Evolutionary conservation across 2,888 invertebrate genomes (phyloP).

Genomic region (Drosophila koepferae): DNA sequence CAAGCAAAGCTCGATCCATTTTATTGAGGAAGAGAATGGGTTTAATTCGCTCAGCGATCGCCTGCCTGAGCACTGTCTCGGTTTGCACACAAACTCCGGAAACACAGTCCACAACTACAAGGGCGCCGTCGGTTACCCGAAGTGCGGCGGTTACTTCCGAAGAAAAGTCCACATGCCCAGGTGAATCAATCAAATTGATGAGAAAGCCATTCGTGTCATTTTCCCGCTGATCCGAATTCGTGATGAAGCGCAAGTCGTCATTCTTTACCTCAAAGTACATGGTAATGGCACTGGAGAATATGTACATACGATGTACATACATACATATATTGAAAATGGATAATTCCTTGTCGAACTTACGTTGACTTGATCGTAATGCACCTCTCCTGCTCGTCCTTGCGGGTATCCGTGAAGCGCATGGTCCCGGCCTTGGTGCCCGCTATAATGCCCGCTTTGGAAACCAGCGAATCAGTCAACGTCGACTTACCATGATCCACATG

Average conservation of each 20-base stretch:
- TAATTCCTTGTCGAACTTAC: constrained; percentile 40
- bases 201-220: constrained; percentile 97
- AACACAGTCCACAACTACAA: constrained; percentile 99
- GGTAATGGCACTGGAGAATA: constrained; percentile 92
- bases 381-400: constrained; percentile 99
- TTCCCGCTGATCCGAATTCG: constrained; percentile 94
- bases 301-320: background rate
- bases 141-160: constrained; percentile 99
- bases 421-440: constrained; percentile 99
- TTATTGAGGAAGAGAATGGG: constrained; percentile 99
- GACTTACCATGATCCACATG: constrained; percentile 99
- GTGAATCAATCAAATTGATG: constrained; percentile 99
- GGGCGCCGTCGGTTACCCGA: constrained; percentile 99
- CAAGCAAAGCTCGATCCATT: constrained; percentile 99
- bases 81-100: constrained; percentile 99
- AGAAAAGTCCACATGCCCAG: constrained; percentile 99
- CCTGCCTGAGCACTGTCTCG: constrained; percentile 98
- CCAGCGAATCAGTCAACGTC: constrained; percentile 99
- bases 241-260: constrained; percentile 97
- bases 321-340: background rate
- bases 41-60: constrained; percentile 99
- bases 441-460: constrained; percentile 99
- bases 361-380: constrained; percentile 99
- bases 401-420: constrained; percentile 99
- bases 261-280: constrained; percentile 99